These are phyloP conservation scores for Phrynosoma platyrhinos DNA, from an alignment of 2,113 vertebrate genomes.

Conservation along the genomic window DNA sequence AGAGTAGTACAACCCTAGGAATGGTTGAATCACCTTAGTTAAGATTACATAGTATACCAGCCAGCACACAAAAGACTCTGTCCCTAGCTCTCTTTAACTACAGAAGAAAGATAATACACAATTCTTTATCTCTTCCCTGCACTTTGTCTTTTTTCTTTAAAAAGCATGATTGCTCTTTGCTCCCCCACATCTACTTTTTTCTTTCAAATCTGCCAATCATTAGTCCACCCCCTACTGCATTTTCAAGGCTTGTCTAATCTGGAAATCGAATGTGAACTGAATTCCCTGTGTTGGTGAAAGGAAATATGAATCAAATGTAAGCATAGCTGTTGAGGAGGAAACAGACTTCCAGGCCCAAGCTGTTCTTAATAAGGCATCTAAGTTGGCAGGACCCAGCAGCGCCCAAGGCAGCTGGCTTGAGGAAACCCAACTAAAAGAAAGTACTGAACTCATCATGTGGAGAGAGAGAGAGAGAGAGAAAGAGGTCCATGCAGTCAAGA, in stretches of 20 bases:
- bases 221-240: slow-evolving; percentile 36
- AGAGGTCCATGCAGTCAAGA: background rate
- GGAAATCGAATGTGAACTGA: slow-evolving; percentile 2
- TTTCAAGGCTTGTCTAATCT: slow-evolving; percentile 58
- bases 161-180: background rate
- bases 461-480: background rate
- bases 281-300: slow-evolving; percentile 20
- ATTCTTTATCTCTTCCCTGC: background rate
- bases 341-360: slow-evolving; percentile 65
- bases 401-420: background rate
- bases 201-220: slow-evolving; percentile 1
- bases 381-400: background rate
- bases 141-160: background rate
- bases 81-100: background rate
- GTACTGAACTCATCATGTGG: background rate
- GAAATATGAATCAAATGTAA: slow-evolving; percentile 78
- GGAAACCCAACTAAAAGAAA: background rate
- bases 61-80: background rate
- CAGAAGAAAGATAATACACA: background rate
- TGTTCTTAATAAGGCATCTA: slow-evolving; percentile 64
- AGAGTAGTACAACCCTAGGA: background rate
- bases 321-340: slow-evolving; percentile 63
- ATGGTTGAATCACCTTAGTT: background rate
- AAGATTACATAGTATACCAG: background rate
- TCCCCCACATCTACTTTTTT: background rate